Percentiles rank a stretch among this genome's conserved stretches.
phyloP scores from a whole-genome alignment of 1,140 invertebrate species.

The Cydia splendana region DNA sequence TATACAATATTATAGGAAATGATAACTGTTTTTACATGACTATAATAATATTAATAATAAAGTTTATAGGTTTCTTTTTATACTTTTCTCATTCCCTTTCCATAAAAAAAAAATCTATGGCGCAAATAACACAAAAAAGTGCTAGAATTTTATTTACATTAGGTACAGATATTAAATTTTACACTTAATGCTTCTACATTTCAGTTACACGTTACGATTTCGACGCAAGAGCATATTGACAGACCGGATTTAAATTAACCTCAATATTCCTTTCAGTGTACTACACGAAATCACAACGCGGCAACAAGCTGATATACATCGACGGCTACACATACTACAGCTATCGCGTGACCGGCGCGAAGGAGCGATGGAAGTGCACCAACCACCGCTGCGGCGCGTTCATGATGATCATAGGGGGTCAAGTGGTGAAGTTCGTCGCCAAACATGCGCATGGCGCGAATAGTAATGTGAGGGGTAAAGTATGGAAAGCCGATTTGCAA shows the following conservation, averaged over 20 bases:
- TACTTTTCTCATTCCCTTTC: too few relatives aligned
- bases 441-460: not conserved
- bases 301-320: conserved; percentile 31
- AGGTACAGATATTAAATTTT: too few relatives aligned
- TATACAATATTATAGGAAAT: too few relatives aligned
- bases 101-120: too few relatives aligned
- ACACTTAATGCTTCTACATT: too few relatives aligned
- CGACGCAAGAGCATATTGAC: too few relatives aligned
- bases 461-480: not conserved
- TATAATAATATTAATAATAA: too few relatives aligned
- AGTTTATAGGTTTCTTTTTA: too few relatives aligned
- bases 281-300: conserved; percentile 13
- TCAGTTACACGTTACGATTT: too few relatives aligned
- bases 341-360: not conserved
- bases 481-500: not conserved
- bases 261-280: conserved; percentile 1
- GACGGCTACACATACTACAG: conserved; percentile 9
- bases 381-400: conserved; percentile 5
- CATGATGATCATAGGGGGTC: not conserved
- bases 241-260: not conserved
- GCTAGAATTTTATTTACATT: too few relatives aligned
- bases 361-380: conserved; percentile 13
- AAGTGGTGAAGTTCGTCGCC: conserved; percentile 1
- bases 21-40: too few relatives aligned
- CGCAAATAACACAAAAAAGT: too few relatives aligned